Evolutionary conservation across 2,888 invertebrate species (phyloP), one percentile per base, ranked within the genome.

Genomic region (Ophonus ardosiacus): DNA sequence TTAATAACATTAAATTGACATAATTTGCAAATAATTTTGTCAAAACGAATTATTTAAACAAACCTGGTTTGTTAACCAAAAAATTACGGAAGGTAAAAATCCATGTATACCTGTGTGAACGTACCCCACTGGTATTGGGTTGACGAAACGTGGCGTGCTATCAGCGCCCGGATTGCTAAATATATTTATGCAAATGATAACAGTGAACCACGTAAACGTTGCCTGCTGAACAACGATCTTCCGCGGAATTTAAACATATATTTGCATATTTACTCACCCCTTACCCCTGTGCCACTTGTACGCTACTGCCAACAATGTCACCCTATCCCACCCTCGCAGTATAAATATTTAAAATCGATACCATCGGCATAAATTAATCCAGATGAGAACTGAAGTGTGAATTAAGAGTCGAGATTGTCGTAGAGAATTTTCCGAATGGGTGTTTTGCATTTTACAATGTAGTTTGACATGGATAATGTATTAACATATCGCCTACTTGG

Each of bases 331-430:
- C 56, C 24, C 18, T 0, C 6, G 57, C 17, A 31, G 24, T 68
- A 71, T 81, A 81, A 81, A 81, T 81, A 81, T 81, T 81, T 81
- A 4, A 81, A 81, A 81, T 81, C 68, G 81, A 81, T 81, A 68
- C 81, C 17, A 57, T 57, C 24, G 43, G 68, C 68, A 56, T 65
- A 81, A 57, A 81, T 81, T 81, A 81, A 81, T 81, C 43, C 13
- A 51, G 43, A 51, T 51, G 43, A 13, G 10, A 51, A 51, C 43
- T 51, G 43, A 51, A 51, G 43, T 51, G 43, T 51, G 43, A 51
- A 51, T 51, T 51, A 51, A 51, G 13, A 51, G 43, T 8, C 3
- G 1, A 51, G 43, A 51, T 51, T 51, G 43, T 51, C 43, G 43
- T 6, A 4, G 6, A 13, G 43, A 51, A 51, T 51, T 51, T 51